Percentiles rank a stretch among this genome's conserved stretches.
phyloP scores from a whole-genome alignment of 2,797 vertebrate species.

The Helicolenus hilgendorfi region DNA sequence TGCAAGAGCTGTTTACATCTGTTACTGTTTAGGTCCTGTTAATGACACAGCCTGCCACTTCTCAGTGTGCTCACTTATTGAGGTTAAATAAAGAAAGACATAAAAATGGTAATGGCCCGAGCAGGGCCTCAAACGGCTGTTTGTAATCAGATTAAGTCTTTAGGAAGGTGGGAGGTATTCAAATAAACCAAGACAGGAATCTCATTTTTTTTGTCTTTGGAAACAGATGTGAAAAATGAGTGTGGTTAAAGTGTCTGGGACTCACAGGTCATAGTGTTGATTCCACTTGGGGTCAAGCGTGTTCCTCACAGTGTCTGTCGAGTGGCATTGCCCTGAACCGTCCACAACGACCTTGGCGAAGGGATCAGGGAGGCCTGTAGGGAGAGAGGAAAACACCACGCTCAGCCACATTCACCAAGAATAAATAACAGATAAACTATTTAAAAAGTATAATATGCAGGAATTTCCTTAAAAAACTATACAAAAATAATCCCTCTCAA shows the following conservation, averaged over 20 bases:
- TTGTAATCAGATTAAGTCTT: conserved; percentile 35
- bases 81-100: conserved; percentile 63
- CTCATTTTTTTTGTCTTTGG: conserved; percentile 1
- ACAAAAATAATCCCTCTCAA: background rate
- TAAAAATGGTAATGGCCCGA: conserved; percentile 9
- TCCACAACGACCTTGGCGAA: conserved; percentile 99
- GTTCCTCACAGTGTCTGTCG: conserved; percentile 99
- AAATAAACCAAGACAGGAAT: conserved; percentile 36
- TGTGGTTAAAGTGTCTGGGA: conserved; percentile 20
- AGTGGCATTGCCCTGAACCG: conserved; percentile 99
- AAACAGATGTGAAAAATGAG: conserved; percentile 34
- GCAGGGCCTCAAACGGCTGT: conserved; percentile 36
- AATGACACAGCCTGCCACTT: conserved; percentile 51
- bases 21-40: conserved; percentile 57
- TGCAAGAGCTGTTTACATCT: conserved; percentile 63
- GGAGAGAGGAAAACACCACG: background rate
- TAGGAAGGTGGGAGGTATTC: conserved; percentile 44
- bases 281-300: conserved; percentile 99
- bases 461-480: background rate
- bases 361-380: conserved; percentile 97
- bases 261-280: conserved; percentile 99
- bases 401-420: background rate
- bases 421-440: background rate
- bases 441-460: background rate
- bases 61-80: conserved; percentile 28